A percentile compares a stretch with the other conserved stretches of the same genome.
Conservation (phyloP, 2,113 vertebrate genomes). For the Perognathus longimembris region DNA sequence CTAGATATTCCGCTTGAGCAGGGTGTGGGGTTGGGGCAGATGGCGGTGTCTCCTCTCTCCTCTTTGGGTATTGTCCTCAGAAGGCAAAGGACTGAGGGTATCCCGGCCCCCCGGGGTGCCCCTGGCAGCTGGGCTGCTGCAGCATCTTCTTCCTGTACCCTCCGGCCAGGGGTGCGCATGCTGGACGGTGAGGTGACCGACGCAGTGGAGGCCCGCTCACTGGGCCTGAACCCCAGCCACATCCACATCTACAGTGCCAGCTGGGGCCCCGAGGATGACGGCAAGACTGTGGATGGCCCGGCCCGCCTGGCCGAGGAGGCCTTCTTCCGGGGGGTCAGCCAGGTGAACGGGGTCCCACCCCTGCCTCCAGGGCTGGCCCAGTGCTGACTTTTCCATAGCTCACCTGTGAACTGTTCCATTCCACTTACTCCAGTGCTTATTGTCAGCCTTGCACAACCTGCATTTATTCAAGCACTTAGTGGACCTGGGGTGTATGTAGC, state of each 20-base stretch:
- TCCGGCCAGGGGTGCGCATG: slow-evolving; percentile 95
- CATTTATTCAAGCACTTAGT: neutral
- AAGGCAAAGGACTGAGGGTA: neutral
- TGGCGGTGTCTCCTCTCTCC: neutral
- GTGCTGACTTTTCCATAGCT: rapidly evolving
- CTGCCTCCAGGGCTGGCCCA: neutral
- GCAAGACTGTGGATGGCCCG: slow-evolving; percentile 97
- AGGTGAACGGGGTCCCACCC: slow-evolving; percentile 87
- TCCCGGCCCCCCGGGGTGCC: neutral
- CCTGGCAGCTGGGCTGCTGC: slow-evolving; percentile 6
- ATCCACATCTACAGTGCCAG: slow-evolving; percentile 96
- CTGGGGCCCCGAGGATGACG: slow-evolving; percentile 97
- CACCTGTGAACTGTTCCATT: neutral
- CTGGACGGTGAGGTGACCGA: slow-evolving; percentile 98
- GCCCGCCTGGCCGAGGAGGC: slow-evolving; percentile 97
- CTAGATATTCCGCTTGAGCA: neutral
- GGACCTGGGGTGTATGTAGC: neutral
- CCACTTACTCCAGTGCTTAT: neutral
- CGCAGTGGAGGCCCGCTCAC: slow-evolving; percentile 96
- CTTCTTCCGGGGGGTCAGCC: slow-evolving; percentile 94
- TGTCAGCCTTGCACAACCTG: neutral
- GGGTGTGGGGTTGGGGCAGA: neutral
- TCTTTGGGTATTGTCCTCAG: neutral
- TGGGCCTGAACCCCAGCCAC: slow-evolving; percentile 96
- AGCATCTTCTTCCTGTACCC: neutral